Conservation (phyloP, 2,113 vertebrate genomes). For the Crotalus horridus region DNA sequence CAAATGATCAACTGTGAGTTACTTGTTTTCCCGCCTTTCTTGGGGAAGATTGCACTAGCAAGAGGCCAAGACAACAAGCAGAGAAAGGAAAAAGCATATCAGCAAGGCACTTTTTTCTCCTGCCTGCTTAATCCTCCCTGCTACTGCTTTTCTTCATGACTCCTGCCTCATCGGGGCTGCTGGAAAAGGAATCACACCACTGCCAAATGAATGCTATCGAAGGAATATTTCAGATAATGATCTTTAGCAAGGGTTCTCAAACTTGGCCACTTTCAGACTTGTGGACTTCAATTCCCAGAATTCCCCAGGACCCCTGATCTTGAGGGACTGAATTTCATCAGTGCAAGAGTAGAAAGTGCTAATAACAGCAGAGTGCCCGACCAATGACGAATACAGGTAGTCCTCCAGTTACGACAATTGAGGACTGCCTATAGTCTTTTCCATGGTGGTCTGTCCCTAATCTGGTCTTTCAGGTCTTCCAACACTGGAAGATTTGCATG, state of each 20-base stretch:
- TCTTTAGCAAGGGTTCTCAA: too few species aligned
- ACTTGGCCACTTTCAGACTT: too few species aligned
- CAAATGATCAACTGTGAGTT: background rate
- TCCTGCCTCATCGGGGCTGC: background rate
- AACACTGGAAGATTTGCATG: too few species aligned
- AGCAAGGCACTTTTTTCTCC: background rate
- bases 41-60: background rate
- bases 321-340: background rate
- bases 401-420: background rate
- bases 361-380: background rate
- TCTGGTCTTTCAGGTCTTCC: background rate
- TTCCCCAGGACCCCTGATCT: too few species aligned
- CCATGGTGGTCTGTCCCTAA: background rate
- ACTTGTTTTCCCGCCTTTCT: background rate
- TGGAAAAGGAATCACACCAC: background rate
- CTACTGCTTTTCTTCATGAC: background rate
- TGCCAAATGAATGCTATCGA: background rate
- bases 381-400: background rate
- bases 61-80: background rate
- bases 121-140: background rate
- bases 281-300: too few species aligned
- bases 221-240: background rate
- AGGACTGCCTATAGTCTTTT: background rate
- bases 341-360: background rate
- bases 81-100: background rate